Base-by-base conservation (phyloP, 1,140 invertebrate species). In the Uloborus diversus region DNA sequence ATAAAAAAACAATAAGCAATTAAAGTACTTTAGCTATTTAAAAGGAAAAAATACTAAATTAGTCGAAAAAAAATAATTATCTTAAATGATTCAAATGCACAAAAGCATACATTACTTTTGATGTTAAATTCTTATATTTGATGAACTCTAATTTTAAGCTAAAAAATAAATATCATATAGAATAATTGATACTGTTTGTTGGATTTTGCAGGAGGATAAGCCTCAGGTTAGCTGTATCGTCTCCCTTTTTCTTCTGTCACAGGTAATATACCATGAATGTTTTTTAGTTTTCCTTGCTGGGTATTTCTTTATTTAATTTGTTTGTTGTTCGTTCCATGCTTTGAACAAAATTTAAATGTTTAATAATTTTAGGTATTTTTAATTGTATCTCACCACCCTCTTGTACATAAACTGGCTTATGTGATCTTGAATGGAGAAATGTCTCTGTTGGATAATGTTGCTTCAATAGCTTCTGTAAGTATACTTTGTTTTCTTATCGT, bases 221-320 rank as follows among this genome's bases (percentile, higher is more conserved):
- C 92, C 92, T 17, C 90, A 91, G 81, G 92, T 96, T 0, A 96
- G 95, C 76, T 93, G 93, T 70, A 94, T 97, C 3, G 94, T 98
- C 0, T 91, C 96, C 0, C 88, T 99, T 56, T 99, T 96, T 88
- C 87, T 99, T 49, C 87, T 98, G 49, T 97, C 96, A 4, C 94
- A 98, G 91, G 95, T 88, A 57, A 79, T 66, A 14, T 53, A 20
- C 7, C 13, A 20, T 53, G 49, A 53, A 1, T 53, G 49, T 53
- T 53, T 53, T 42, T 42, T 42, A 13, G 2, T 1, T 42, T 42
- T 2, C 9, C 9, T 42, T 42, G 9, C 9, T 42, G 17, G 17
- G 17, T 17, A 33, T 2, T 30, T 64, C 9, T 13, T 1, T 59
- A 27, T 32, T 42, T 64, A 13, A 42, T 9, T 42, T 13, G 37